A percentile compares a stretch with the other conserved stretches of the same genome.
These are phyloP conservation scores for Pachymerium ferrugineum DNA, from an alignment of 2,888 invertebrate species.

Conservation along the genomic window DNA sequence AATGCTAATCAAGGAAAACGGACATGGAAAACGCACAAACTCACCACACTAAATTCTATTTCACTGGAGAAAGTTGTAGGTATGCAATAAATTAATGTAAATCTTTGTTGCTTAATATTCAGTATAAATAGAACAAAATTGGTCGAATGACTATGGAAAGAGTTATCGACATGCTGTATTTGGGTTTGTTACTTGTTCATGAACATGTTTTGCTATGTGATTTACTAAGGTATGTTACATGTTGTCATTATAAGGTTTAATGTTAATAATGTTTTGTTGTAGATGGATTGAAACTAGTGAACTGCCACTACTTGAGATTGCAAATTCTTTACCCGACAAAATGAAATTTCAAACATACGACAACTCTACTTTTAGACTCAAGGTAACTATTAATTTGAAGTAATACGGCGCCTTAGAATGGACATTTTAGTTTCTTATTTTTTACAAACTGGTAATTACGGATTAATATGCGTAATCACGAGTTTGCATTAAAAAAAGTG, in stretches of 20 bases:
- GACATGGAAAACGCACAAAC: too few species aligned
- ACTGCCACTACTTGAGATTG: neutral
- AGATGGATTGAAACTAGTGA: neutral
- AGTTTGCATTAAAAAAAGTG: too few species aligned
- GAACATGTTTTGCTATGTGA: conserved; percentile 6
- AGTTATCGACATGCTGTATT: neutral
- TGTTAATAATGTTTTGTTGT: neutral
- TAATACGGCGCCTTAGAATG: too few species aligned
- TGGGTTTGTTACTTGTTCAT: conserved; percentile 8
- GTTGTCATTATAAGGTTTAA: neutral
- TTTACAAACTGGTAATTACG: too few species aligned
- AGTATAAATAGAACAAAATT: neutral
- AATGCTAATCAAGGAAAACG: too few species aligned
- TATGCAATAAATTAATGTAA: neutral
- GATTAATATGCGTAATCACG: too few species aligned
- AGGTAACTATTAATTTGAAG: neutral
- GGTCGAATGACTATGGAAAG: neutral
- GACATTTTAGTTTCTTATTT: too few species aligned
- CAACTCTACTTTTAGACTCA: neutral
- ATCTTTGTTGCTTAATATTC: neutral
- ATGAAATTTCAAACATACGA: conserved; percentile 28
- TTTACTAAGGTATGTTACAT: neutral
- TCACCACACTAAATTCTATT: too few species aligned
- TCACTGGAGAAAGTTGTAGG: too few species aligned
- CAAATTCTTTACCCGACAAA: neutral